Evolutionary conservation across 2,113 vertebrate species (phyloP).

Genomic region (Oncorhynchus masou): DNA sequence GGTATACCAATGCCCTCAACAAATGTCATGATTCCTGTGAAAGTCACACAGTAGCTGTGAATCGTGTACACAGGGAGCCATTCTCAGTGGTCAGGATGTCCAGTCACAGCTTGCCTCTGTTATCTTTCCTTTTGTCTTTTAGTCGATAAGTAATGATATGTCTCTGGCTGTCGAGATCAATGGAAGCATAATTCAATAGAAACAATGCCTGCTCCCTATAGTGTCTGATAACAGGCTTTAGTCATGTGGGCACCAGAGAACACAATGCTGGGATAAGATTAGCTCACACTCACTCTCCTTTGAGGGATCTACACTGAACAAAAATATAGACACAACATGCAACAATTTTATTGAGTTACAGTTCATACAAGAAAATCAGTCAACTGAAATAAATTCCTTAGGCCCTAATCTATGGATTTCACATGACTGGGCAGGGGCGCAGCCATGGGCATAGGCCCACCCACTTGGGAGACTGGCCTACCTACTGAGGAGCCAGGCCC

Average conservation of each 20-base stretch:
- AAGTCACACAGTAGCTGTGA: background rate
- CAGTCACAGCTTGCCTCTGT: too few species aligned
- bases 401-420: too few species aligned
- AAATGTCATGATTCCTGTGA: background rate
- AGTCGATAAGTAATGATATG: background rate
- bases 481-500: too few species aligned
- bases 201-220: background rate
- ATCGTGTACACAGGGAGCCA: background rate
- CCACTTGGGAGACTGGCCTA: too few species aligned
- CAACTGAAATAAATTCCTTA: too few species aligned
- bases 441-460: too few species aligned
- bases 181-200: conserved; percentile 12
- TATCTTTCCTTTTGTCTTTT: background rate
- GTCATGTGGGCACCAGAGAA: conserved; percentile 22
- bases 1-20: background rate
- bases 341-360: too few species aligned
- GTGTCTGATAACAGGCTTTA: conserved; percentile 15
- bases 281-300: conserved; percentile 13
- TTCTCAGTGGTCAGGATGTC: background rate
- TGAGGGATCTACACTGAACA: conserved; percentile 12
- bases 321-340: too few species aligned
- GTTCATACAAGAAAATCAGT: too few species aligned
- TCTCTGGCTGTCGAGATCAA: conserved; percentile 7
- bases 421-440: too few species aligned
- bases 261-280: conserved; percentile 46